Base-by-base conservation (phyloP, 2,113 vertebrate species). In the Eira barbara region DNA sequence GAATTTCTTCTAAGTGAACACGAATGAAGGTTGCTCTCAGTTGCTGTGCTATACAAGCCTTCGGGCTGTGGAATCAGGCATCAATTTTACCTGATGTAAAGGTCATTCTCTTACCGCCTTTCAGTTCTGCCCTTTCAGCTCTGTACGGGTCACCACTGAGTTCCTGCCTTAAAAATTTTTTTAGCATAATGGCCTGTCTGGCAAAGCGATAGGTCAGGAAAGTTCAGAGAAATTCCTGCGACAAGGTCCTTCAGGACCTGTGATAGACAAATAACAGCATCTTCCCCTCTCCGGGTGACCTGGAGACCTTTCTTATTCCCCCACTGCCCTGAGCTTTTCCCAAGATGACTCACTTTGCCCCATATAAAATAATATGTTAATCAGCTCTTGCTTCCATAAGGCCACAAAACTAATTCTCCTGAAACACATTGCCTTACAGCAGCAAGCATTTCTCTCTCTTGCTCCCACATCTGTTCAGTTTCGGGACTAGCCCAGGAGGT, bases 51-150 rank as follows among this genome's bases (percentile, higher is more conserved):
- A 0, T 34, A 87, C 57, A 84, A 88, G 78, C 92, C 69, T 59
- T 69, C 36, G 6, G 89, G 92, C 92, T 91, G 34, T 85, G 83
- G 95, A 97, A 90, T 88, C 95, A 55, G 89, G 85, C 59, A 97
- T 97, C 96, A 96, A 93, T 96, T 97, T 85, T 89, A 45, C 71
- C 71, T 94, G 91, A 92, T 97, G 59, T 90, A 96, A 98, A 97
- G 95, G 97, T 98, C 93, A 97, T 91, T 97, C 85, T 82, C 93
- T 96, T 76, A 67, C 79, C 79, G 69, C 91, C 91, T 97, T 97
- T 97, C 93, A 94, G 94, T 83, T 97, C 96, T 97, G 95, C 94
- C 95, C 97, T 98, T 98, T 98, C 55, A 96, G 91, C 73, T 97
- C 93, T 57, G 85, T 55, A 27, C 0, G 4, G 93, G 95, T 97